These are phyloP conservation scores for Tubulanus polymorphus DNA, from an alignment of 2,888 invertebrate species.

Conservation along the genomic window DNA sequence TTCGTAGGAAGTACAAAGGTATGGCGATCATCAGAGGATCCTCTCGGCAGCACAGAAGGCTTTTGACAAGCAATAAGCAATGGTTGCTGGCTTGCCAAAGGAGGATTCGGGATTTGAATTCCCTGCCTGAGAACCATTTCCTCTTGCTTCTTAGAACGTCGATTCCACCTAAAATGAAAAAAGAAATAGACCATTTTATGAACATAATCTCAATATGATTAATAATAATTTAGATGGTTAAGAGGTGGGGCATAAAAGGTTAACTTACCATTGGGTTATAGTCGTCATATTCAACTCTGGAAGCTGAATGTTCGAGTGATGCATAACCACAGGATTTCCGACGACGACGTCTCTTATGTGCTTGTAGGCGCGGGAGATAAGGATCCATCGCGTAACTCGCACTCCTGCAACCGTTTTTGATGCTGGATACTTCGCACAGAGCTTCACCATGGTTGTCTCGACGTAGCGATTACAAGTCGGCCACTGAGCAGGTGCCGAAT, in stretches of 20 bases:
- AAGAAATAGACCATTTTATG: too few species aligned
- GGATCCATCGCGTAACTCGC: constrained; percentile 1
- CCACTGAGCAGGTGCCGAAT: constrained; percentile 5
- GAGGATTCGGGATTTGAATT: background rate
- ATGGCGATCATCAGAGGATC: too few species aligned
- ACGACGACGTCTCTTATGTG: constrained; percentile 4
- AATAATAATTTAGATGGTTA: too few species aligned
- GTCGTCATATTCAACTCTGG: constrained; percentile 2
- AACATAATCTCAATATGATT: too few species aligned
- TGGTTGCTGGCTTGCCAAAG: background rate
- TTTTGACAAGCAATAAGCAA: background rate
- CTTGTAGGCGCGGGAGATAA: constrained; percentile 5
- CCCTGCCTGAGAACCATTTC: background rate
- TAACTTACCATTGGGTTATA: background rate
- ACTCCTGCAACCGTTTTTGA: background rate
- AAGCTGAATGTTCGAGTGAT: background rate
- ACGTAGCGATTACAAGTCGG: constrained; percentile 11
- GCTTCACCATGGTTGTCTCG: constrained; percentile 7
- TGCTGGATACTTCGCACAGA: background rate
- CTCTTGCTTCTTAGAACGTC: background rate
- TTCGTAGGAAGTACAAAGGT: too few species aligned
- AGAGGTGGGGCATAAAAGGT: too few species aligned
- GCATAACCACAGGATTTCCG: background rate
- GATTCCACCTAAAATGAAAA: background rate
- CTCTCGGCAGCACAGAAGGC: too few species aligned